A percentile compares a stretch with the other conserved stretches of the same genome.
Conservation (phyloP, 2,888 invertebrate species). For the Chironomus tentans region DNA sequence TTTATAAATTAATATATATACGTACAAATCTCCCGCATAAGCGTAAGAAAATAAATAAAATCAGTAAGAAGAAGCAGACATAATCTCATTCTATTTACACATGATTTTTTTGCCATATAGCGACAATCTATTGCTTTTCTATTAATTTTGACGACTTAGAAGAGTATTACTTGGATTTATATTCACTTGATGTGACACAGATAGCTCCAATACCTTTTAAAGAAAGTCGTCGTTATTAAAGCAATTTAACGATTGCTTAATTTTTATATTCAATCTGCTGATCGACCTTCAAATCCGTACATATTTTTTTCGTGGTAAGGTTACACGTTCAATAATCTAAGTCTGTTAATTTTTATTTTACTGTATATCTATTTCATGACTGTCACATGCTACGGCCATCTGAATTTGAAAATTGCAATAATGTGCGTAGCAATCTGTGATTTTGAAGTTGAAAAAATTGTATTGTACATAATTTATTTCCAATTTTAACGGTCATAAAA, state of each 20-base stretch:
- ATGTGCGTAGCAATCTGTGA: too few species aligned
- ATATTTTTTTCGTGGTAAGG: slow-evolving; percentile 10
- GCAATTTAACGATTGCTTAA: not conserved
- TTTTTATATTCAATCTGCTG: not conserved
- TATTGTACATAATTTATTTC: too few species aligned
- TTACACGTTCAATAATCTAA: slow-evolving; percentile 18
- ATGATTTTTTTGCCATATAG: too few species aligned
- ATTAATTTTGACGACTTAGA: too few species aligned
- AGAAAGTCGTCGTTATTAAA: not conserved
- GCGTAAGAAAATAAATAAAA: not conserved
- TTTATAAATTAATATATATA: not conserved
- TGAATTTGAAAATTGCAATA: too few species aligned
- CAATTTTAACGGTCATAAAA: too few species aligned
- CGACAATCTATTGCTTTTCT: too few species aligned
- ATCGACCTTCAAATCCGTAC: slow-evolving; percentile 18
- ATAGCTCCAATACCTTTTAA: not conserved
- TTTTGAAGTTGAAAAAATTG: too few species aligned
- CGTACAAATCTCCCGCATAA: not conserved
- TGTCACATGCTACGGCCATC: too few species aligned
- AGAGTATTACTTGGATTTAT: too few species aligned
- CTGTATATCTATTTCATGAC: not conserved
- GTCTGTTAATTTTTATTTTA: not conserved
- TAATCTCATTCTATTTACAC: too few species aligned
- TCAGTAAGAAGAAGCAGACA: too few species aligned
- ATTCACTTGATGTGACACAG: slow-evolving; percentile 2